Base-by-base conservation (phyloP, 2,113 vertebrate genomes). In the Chelonoidis abingdonii region DNA sequence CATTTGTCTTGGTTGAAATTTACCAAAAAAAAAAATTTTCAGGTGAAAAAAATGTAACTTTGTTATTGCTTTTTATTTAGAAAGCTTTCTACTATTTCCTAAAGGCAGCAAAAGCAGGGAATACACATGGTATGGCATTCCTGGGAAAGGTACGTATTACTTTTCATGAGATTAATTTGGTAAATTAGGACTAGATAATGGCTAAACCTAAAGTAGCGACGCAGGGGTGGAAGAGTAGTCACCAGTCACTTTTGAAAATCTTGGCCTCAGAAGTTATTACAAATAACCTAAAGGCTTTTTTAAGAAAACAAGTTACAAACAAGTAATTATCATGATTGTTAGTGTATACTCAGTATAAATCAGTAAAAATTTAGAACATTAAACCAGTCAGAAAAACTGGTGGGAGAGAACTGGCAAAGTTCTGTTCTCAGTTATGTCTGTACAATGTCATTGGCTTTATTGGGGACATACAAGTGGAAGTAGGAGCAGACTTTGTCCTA, bases 61-160 rank as follows among this genome's bases (percentile, higher is more conserved):
- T 82, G 53, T 81, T 69, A 86, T 92, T 25, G 56, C 93, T 95
- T 96, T 94, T 79, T 95, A 87, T 91, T 84, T 83, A 98, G 98
- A 98, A 98, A 96, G 98, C 97, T 59, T 92, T 98, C 52, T 97
- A 98, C 94, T 98, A 98, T 91, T 98, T 98, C 93, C 94, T 96
- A 95, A 98, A 98, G 91, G 98, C 98, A 84, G 97, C 97, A 76
- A 95, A 97, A 41, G 96, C 97, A 2, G 98, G 97, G 19, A 98
- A 94, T 92, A 80, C 97, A 92, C 96, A 98, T 88, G 98, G 97
- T 65, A 96, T 98, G 98, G 98, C 97, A 83, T 97, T 98, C 92
- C 96, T 98, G 93, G 98, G 97, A 97, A 98, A 98, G 98, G 97
- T 98, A 97, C 75, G 22, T 88, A 81, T 72, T 96, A 95, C 83